A percentile compares a stretch with the other conserved stretches of the same genome.
Conservation (phyloP, 1,140 invertebrate genomes). For the Pseudomyrmex flavicornis region DNA sequence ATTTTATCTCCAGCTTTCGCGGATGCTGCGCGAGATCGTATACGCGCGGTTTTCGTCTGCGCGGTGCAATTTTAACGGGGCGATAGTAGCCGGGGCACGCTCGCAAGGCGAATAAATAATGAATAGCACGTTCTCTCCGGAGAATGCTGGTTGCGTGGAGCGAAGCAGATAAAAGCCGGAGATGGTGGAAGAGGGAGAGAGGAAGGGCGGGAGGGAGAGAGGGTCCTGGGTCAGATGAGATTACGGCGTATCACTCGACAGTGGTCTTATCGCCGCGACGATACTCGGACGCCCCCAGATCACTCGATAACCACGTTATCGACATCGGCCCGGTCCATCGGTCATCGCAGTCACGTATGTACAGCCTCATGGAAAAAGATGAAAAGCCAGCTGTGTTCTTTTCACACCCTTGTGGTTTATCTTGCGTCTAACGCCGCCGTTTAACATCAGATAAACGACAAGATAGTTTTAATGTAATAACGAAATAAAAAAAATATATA, state of each 20-base stretch:
- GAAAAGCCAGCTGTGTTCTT: conserved; percentile 17
- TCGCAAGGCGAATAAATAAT: conserved; percentile 36
- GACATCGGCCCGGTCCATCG: conserved; percentile 80
- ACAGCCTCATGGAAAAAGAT: conserved; percentile 72
- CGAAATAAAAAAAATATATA: too few relatives aligned
- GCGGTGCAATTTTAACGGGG: background rate
- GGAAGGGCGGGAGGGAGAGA: conserved; percentile 34
- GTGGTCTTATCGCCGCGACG: conserved; percentile 80
- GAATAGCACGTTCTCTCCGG: conserved; percentile 13
- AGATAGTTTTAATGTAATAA: background rate
- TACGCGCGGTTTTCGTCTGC: background rate
- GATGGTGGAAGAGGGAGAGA: conserved; percentile 34
- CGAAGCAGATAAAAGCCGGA: conserved; percentile 56
- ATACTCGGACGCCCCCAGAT: conserved; percentile 85
- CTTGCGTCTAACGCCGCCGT: background rate
- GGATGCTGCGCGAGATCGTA: background rate
- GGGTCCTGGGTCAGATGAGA: conserved; percentile 83
- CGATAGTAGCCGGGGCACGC: background rate
- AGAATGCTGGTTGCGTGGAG: conserved; percentile 6
- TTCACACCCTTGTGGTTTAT: background rate
- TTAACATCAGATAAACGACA: background rate
- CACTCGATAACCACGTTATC: conserved; percentile 83
- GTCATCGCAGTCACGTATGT: conserved; percentile 67
- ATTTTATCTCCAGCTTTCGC: background rate
- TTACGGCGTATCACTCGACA: conserved; percentile 78